phyloP scores from a whole-genome alignment of 2,888 invertebrate genomes.

The Petrolisthes cinctipes region DNA sequence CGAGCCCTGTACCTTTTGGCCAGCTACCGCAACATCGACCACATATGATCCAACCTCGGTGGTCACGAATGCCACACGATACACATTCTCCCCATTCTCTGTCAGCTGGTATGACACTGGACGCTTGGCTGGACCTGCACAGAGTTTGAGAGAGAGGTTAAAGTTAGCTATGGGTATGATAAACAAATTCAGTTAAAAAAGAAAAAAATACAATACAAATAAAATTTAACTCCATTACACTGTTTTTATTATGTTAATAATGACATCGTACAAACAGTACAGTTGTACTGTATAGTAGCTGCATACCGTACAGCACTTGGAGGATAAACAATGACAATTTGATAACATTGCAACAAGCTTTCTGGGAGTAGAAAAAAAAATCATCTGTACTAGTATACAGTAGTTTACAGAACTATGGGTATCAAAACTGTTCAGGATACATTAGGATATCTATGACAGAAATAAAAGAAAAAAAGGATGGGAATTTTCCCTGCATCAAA shows the following conservation, averaged over 20 bases:
- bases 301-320: too few relatives aligned
- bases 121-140: conserved; percentile 85
- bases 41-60: conserved; percentile 94
- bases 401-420: too few relatives aligned
- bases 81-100: conserved; percentile 83
- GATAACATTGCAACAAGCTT: too few relatives aligned
- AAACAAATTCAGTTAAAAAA: neutral
- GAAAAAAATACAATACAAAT: neutral
- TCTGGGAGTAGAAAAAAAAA: too few relatives aligned
- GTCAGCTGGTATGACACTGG: conserved; percentile 85
- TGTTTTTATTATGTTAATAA: too few relatives aligned
- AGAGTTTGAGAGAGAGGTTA: conserved; percentile 63
- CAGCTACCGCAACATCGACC: conserved; percentile 90
- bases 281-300: too few relatives aligned
- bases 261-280: too few relatives aligned
- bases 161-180: neutral
- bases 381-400: too few relatives aligned
- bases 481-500: neutral
- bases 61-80: conserved; percentile 92
- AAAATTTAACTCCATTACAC: too few relatives aligned
- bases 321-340: too few relatives aligned
- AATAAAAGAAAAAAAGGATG: neutral
- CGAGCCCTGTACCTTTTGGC: conserved; percentile 89
- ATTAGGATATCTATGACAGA: too few relatives aligned
- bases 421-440: too few relatives aligned